A percentile compares a stretch with the other conserved stretches of the same genome.
Conservation (phyloP, 2,113 vertebrate genomes). For the Gymnogyps californianus region DNA sequence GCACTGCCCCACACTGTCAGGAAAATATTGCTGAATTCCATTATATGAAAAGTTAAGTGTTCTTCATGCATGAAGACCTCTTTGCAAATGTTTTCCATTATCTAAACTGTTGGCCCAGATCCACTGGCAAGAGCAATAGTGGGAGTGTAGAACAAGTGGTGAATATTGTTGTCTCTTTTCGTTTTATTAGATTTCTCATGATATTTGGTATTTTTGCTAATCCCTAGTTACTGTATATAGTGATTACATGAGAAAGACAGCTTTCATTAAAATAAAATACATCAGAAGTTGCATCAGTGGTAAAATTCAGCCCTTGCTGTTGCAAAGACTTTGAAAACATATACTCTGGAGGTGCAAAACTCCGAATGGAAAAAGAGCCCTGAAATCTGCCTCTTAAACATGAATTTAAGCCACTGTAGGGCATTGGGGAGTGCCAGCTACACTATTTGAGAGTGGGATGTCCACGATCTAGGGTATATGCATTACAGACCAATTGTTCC, state of each 20-base stretch:
- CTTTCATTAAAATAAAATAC: background rate
- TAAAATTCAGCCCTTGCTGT: background rate
- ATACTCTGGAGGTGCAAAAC: background rate
- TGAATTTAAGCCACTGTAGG: background rate
- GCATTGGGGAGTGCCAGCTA: background rate
- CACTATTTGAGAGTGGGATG: background rate
- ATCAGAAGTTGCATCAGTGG: background rate
- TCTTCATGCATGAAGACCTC: background rate
- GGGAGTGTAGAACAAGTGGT: background rate
- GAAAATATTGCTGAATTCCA: conserved; percentile 1
- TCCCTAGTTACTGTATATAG: background rate
- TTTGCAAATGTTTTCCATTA: conserved; percentile 49
- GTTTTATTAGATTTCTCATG: background rate
- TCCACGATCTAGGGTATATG: background rate
- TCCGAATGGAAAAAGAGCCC: background rate
- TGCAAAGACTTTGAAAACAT: background rate
- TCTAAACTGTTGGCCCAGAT: background rate
- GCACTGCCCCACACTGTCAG: conserved; percentile 10
- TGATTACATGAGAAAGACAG: background rate
- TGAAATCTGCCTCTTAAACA: background rate
- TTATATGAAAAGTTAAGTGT: background rate
- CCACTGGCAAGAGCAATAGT: background rate
- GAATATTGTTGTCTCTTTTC: background rate
- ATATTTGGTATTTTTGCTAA: conserved; percentile 10
- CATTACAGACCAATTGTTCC: background rate